Percentiles rank a stretch among this genome's conserved stretches.
phyloP scores from a whole-genome alignment of 2,797 vertebrate species.

The Ptychadena robeensis region DNA sequence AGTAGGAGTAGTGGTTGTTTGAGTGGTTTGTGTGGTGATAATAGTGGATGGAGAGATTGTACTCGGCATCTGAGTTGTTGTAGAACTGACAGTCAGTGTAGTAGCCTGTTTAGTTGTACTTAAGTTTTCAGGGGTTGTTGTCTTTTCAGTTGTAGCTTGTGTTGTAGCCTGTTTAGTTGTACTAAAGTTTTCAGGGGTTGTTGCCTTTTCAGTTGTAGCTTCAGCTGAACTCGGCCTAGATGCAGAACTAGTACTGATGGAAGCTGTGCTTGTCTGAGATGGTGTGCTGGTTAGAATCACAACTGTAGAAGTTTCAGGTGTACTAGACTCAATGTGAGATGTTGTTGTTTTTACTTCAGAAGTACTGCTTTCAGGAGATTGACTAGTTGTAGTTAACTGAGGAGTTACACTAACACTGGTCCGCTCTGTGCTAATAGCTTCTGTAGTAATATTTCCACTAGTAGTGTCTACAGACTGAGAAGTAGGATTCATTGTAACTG shows the following conservation, averaged over 20 bases:
- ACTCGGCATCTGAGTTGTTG: neutral
- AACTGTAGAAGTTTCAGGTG: neutral
- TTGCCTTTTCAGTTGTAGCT: neutral
- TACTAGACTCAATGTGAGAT: neutral
- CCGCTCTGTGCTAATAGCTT: no score
- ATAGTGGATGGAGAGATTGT: neutral
- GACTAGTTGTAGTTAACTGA: no score
- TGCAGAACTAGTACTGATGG: neutral
- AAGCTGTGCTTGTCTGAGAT: slow-evolving; percentile 2
- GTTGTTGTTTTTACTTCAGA: neutral
- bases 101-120: neutral
- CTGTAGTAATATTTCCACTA: neutral
- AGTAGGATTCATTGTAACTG: neutral
- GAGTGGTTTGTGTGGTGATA: neutral
- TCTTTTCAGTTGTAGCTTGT: neutral
- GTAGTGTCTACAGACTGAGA: neutral
- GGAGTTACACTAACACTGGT: no score
- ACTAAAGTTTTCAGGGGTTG: neutral
- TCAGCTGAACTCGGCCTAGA: neutral
- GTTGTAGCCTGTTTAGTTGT: neutral
- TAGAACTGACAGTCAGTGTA: neutral
- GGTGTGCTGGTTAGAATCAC: neutral
- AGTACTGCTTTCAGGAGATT: neutral
- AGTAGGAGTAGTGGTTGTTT: neutral
- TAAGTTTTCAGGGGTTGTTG: neutral